Conservation (phyloP, 2,113 vertebrate genomes). For the Antennarius striatus region DNA sequence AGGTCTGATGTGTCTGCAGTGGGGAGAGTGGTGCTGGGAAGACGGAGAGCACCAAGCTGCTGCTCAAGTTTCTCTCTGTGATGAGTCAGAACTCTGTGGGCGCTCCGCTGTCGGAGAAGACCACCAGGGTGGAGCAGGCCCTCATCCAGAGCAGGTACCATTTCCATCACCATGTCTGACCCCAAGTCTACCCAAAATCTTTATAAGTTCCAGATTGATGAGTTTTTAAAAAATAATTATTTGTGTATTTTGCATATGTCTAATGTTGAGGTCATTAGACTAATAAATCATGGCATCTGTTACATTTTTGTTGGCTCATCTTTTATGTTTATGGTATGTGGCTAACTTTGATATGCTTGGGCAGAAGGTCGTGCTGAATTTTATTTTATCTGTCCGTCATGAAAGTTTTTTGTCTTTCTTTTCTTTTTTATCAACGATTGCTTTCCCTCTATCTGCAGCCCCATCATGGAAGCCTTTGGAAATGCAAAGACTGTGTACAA, state of each 20-base stretch:
- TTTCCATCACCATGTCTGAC: background rate
- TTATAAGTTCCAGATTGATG: no score
- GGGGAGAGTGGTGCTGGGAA: conserved; percentile 94
- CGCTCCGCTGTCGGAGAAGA: conserved; percentile 78
- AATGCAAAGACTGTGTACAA: conserved; percentile 94
- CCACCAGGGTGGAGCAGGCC: conserved; percentile 87
- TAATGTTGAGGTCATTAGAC: no score
- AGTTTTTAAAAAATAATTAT: no score
- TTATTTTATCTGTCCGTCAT: background rate
- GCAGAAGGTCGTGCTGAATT: background rate
- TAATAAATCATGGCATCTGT: no score
- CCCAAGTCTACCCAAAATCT: background rate
- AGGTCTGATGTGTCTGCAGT: conserved; percentile 58
- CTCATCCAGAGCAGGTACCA: conserved; percentile 91
- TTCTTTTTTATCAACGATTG: background rate
- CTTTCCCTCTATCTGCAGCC: conserved; percentile 74
- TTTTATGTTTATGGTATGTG: no score
- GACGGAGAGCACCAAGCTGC: conserved; percentile 91
- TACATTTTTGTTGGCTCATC: no score
- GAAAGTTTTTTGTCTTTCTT: no score
- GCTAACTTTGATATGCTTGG: no score
- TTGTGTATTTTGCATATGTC: no score
- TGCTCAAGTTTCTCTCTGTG: conserved; percentile 90
- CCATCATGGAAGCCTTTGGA: conserved; percentile 92
- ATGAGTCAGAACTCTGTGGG: conserved; percentile 87